Base-by-base conservation (phyloP, 2,888 invertebrate genomes). In the Tyria jacobaeae region DNA sequence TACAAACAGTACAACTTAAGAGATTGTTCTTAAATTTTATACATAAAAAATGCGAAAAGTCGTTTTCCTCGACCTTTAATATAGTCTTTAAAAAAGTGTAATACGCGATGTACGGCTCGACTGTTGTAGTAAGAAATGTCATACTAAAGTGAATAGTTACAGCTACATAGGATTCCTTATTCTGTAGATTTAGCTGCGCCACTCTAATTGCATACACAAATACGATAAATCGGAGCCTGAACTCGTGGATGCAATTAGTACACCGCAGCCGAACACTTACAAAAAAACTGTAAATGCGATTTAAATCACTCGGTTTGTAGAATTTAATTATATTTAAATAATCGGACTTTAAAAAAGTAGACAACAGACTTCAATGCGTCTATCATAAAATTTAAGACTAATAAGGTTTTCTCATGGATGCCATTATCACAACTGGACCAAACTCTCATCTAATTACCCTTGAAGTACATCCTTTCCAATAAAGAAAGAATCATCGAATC, bases 191-290 rank as follows among this genome's bases (percentile, higher is more conserved):
- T 50, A 34, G 34, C 50, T 34, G 21, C 34, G 31, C 41, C n/a
- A 34, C 15, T 51, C 44, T 51, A 51, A 51, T 58, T 58, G 41
- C 39, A 50, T 31, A 24, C 41, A 44, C 48, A 49, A 57, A 48
- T n/a, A 37, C 47, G 44, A 34, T 34, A 15, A 27, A 56, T 21
- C 24, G 24, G 15, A 56, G 47, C 47, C 55, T 34, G 34, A 34
- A 35, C 47, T 24, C 34, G 24, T 35, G 34, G 47, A 25, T 53
- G 39, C 31, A 54, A 27, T 54, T 54, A 54, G 17, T 7, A 41
- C 27, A 25, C 39, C 24, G 39, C 39, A n/a, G 25, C 27, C 10
- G 15, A 39, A 41, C 39, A 5, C 10, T 31, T 51, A 14, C 10
- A 35, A 35, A 35, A 51, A 21, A 35, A 21, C 34, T 21, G 14